Conservation (phyloP, 2,797 vertebrate genomes). For the Lepus townsendii region DNA sequence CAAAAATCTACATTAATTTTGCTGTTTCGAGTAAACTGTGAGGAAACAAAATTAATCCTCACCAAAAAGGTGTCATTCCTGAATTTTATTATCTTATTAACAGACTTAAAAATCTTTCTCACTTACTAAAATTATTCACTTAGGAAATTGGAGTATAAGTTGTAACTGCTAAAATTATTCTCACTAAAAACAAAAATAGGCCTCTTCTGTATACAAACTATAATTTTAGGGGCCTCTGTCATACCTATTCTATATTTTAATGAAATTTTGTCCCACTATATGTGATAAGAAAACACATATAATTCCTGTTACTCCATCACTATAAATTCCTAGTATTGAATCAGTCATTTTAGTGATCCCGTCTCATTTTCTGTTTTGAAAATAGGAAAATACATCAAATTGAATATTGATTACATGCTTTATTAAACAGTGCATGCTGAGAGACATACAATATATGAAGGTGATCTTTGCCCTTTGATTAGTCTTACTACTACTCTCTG, state of each 20-base stretch:
- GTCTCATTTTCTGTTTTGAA: slow-evolving; percentile 42
- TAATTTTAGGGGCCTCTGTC: neutral
- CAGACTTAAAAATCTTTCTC: neutral
- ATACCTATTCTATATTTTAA: neutral
- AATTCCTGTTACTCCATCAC: neutral
- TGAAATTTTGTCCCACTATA: neutral
- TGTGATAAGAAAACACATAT: neutral
- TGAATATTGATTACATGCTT: neutral
- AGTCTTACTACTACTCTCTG: neutral
- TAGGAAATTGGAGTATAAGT: slow-evolving; percentile 4
- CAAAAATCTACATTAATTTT: neutral
- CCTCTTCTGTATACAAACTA: neutral
- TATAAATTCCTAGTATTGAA: neutral
- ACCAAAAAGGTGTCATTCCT: neutral
- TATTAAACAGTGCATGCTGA: neutral
- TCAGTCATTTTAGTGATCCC: neutral
- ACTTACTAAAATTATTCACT: neutral
- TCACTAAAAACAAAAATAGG: neutral
- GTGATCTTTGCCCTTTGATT: neutral
- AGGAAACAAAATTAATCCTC: neutral
- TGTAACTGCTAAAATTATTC: neutral
- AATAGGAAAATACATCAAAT: slow-evolving; percentile 9
- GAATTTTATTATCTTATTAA: neutral
- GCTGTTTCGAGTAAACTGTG: neutral
- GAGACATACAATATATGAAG: neutral